Evolutionary conservation across 2,888 invertebrate genomes (phyloP).

Genomic region (Odiellus spinosus): DNA sequence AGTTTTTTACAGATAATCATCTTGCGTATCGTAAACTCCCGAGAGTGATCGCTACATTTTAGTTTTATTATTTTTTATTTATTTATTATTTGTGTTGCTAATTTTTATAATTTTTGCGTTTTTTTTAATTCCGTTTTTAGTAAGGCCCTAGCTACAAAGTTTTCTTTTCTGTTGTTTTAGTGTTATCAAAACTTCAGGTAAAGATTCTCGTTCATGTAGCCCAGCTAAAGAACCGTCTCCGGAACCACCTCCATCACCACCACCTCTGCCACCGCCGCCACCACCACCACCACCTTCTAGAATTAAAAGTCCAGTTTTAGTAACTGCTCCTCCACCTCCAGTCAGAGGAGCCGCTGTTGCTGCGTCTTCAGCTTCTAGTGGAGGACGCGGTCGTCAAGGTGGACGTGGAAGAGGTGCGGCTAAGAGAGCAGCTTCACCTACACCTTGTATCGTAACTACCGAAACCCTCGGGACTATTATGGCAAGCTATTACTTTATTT

Average conservation of each 20-base stretch:
- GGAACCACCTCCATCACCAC: slow-evolving; percentile 5
- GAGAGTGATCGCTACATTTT: too few species aligned
- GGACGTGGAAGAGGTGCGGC: slow-evolving; percentile 11
- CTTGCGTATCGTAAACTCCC: too few species aligned
- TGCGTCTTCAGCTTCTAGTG: slow-evolving; percentile 7
- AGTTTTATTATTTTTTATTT: too few species aligned
- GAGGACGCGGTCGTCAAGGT: not conserved
- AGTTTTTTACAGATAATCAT: too few species aligned
- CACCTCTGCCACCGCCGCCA: not conserved
- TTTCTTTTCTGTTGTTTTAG: not conserved
- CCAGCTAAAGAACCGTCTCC: not conserved
- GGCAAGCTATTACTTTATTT: slow-evolving; percentile 7
- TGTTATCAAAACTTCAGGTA: slow-evolving; percentile 2
- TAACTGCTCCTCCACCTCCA: slow-evolving; percentile 2
- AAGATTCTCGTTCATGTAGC: not conserved
- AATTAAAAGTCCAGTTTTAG: slow-evolving; percentile 5
- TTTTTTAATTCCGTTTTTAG: too few species aligned
- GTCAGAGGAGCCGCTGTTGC: not conserved
- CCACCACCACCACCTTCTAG: slow-evolving; percentile 1
- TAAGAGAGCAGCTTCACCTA: slow-evolving; percentile 5
- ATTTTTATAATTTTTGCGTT: too few species aligned
- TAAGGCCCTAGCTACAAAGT: too few species aligned
- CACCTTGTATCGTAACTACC: slow-evolving; percentile 13
- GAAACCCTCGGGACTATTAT: slow-evolving; percentile 16
- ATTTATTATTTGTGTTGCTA: too few species aligned